Evolutionary conservation across 2,888 invertebrate genomes (phyloP), one percentile per base, ranked within the genome.

Genomic region (Xylophagus ater): DNA sequence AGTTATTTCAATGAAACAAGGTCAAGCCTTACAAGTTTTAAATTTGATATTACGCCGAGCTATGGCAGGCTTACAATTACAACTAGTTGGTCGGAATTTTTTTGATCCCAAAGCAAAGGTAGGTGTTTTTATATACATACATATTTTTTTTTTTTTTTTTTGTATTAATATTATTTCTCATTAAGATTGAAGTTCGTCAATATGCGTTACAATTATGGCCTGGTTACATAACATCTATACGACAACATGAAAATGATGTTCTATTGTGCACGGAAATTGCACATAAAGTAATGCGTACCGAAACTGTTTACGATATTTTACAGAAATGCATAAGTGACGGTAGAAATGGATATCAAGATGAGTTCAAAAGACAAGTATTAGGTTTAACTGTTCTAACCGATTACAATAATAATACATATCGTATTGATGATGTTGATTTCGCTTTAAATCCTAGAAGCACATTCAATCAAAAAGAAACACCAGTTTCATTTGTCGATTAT

Each of bases 271-370:
- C 78, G 0, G 90, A 92, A 58, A 75, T 90, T 1, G 70, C 78
- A 0, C 86, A 86, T 54, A 92, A 92, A 66, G 80, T 90, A 0
- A 74, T 92, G 67, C 72, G 90, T 0, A 72, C 74, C 13, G 82
- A 90, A 48, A 86, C 79, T 0, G 75, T 85, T 0, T 66, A 78
- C 0, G 74, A 81, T 46, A 68, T 82, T 53, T 50, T 85, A 0
- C 56, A 57, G 5, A 71, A 75, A 4, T 74, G 74, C 48, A 63
- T 65, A 0, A 45, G 56, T 1, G 59, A 71, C 41, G 67, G 69
- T 0, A 52, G 56, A 1, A 8, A 26, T 3, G 65, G 74, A 39
- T 76, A 67, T 47, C 72, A 70, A 50, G 73, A 71, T 34, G 57
- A 62, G 1, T 76, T 75, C 46, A 54, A 67, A 3, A 62, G 68